Evolutionary conservation across 2,113 vertebrate species (phyloP), one percentile per base, ranked within the genome.

Genomic region (Psettodes erumei): DNA sequence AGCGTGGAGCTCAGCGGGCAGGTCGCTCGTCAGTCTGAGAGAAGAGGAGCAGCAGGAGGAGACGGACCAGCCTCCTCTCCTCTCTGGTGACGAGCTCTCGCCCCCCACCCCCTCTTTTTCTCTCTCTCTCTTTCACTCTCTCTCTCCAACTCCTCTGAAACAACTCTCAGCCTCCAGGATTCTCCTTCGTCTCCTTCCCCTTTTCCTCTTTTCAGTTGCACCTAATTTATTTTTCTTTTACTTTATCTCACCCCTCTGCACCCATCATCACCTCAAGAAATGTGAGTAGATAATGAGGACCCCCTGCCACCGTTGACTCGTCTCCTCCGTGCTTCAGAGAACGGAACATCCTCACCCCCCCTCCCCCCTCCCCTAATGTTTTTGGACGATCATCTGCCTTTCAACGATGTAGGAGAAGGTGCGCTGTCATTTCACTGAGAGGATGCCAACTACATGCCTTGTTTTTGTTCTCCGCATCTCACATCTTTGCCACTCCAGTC

Each of bases 21-120:
- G 90, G 86, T 89, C 89, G 92, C 81, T 90, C 90, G 87, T 93
- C 92, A 91, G 90, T 87, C 78, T 79, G 84, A 83, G 84, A 88
- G 90, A 87, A 82, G 88, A 79, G 84, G 78, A 87, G 88, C 79
- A 80, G 86, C 81, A 75, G 87, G 79, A 85, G 85, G 82, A 86
- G 86, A 83, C 75, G 82, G 71, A 76, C 25, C 77, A 72, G 77
- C 82, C 83, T 79, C 88, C 79, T 85, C 91, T 87, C 75, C 60
- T 75, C 83, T 71, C 79, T 58, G 45, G 82, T 86, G 88, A 84
- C 79, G 65, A 58, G 78, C 81, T 83, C 78, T 84, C 78, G 37
- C 63, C 68, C 69, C 64, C 35, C 32, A 56, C 16, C 28, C 69
- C 62, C 72, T n/a, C n/a, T n/a, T n/a, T n/a, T n/a, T 6, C 27